Evolutionary conservation across 2,113 vertebrate genomes (phyloP).

Genomic region (Colossoma macropomum): DNA sequence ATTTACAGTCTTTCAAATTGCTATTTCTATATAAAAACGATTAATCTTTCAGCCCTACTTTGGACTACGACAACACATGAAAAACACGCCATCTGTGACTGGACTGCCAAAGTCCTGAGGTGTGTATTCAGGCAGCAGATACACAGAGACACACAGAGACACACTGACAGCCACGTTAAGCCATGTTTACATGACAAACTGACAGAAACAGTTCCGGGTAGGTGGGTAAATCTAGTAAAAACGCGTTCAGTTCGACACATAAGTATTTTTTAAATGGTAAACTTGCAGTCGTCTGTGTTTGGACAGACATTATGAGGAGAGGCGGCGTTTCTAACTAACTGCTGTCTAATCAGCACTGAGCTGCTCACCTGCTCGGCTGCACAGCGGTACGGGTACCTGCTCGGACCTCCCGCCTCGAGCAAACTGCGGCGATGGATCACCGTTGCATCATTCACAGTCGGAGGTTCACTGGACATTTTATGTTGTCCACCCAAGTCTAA

Average conservation of each 20-base stretch:
- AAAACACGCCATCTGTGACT: background rate
- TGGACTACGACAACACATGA: background rate
- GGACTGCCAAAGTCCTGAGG: background rate
- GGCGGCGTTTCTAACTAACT: too few relatives aligned
- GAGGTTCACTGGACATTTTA: constrained; percentile 64
- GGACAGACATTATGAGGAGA: too few relatives aligned
- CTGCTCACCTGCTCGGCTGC: constrained; percentile 49
- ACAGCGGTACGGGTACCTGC: constrained; percentile 2
- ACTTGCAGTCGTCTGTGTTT: background rate
- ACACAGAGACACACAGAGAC: background rate
- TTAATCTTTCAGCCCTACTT: too few relatives aligned
- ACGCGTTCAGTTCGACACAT: background rate
- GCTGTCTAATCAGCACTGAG: background rate
- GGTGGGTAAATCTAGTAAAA: background rate
- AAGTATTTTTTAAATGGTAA: background rate
- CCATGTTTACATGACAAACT: background rate
- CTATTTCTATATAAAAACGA: too few relatives aligned
- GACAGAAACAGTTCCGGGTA: background rate
- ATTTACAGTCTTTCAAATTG: too few relatives aligned
- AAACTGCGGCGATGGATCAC: constrained; percentile 47
- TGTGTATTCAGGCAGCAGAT: too few relatives aligned
- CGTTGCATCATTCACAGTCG: constrained; percentile 22
- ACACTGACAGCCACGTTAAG: background rate
- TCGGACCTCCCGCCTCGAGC: constrained; percentile 41
- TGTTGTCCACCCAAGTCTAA: background rate